Conservation (phyloP, 2,113 vertebrate species). For the Mellivora capensis region DNA sequence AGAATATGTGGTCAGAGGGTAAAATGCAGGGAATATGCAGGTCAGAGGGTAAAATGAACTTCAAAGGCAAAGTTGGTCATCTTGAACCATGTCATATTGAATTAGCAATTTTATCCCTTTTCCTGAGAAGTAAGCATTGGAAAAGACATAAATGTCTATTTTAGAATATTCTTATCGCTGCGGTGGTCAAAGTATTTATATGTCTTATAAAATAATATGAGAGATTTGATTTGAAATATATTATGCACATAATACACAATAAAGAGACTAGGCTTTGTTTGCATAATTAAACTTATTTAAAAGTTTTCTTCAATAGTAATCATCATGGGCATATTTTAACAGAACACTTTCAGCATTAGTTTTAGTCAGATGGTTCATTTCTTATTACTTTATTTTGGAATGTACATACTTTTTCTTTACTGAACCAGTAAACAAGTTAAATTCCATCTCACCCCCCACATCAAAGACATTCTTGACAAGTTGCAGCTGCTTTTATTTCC, state of each 20-base stretch:
- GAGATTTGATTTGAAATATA: background rate
- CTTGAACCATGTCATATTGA: background rate
- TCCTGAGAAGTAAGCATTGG: background rate
- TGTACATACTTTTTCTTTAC: background rate
- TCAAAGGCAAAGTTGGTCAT: background rate
- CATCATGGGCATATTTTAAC: background rate
- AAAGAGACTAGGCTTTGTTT: background rate
- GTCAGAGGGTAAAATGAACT: background rate
- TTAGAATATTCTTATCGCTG: background rate
- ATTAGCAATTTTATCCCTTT: background rate
- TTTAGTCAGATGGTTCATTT: background rate
- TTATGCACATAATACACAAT: background rate
- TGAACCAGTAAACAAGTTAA: background rate
- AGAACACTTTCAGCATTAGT: background rate
- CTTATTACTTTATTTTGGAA: background rate
- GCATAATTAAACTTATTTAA: background rate
- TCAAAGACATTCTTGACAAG: conserved; percentile 26
- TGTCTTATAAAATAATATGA: background rate
- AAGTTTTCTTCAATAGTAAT: background rate
- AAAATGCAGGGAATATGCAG: background rate
- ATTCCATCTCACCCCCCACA: background rate
- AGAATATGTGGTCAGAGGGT: background rate
- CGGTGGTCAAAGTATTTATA: background rate
- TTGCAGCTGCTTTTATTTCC: conserved; percentile 55
- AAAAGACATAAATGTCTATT: background rate